Evolutionary conservation across 1,140 invertebrate genomes (phyloP).

Genomic region (Druon quercuslanigerum): DNA sequence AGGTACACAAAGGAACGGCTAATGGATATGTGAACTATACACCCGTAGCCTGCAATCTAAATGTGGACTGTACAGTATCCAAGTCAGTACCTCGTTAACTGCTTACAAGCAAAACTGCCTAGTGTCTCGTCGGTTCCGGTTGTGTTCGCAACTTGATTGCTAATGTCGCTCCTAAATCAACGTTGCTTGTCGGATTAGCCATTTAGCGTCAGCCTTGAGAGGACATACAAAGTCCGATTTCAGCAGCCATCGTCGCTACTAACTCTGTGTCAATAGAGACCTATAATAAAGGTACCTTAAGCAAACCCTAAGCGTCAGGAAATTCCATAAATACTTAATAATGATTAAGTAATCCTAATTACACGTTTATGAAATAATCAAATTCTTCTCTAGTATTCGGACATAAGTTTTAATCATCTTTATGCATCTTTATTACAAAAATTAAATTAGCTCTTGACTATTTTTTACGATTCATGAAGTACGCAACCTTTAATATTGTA

Average conservation of each 20-base stretch:
- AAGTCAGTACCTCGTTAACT: neutral
- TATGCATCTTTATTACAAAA: too few relatives aligned
- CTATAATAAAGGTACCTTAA: constrained; percentile 15
- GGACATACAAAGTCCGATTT: constrained; percentile 48
- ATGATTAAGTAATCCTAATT: neutral
- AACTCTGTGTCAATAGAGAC: constrained; percentile 44
- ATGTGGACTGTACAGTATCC: neutral
- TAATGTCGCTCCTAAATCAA: constrained; percentile 60
- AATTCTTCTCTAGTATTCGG: too few relatives aligned
- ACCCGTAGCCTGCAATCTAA: neutral
- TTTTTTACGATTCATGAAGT: too few relatives aligned
- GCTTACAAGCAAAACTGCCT: constrained; percentile 2
- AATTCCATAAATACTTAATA: neutral
- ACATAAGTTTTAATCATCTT: too few relatives aligned
- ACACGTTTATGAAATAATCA: neutral
- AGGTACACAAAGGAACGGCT: too few relatives aligned
- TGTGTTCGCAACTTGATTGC: constrained; percentile 57
- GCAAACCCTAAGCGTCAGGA: neutral
- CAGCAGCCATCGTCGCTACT: constrained; percentile 41
- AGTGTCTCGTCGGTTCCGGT: constrained; percentile 25
- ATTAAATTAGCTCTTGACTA: too few relatives aligned
- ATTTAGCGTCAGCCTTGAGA: constrained; percentile 51
- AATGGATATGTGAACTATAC: neutral
- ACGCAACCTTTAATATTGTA: too few relatives aligned
- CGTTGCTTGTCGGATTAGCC: constrained; percentile 54